phyloP scores from a whole-genome alignment of 2,888 invertebrate genomes.

The Diarsia mendica region DNA sequence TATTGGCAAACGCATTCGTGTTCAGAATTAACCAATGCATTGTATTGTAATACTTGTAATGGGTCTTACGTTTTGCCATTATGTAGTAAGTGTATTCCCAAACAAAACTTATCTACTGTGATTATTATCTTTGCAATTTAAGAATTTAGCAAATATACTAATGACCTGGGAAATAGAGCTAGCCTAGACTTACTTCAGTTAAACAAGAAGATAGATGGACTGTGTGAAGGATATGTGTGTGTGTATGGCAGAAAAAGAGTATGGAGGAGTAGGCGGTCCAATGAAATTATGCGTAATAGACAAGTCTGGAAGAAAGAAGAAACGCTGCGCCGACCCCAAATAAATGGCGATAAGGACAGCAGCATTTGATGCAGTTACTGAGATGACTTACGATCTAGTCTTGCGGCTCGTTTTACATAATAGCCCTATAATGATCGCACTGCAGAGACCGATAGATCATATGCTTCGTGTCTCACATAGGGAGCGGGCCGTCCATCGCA shows the following conservation, averaged over 20 bases:
- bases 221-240: background rate
- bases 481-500: background rate
- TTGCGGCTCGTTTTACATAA: too few relatives aligned
- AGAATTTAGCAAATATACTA: conserved; percentile 6
- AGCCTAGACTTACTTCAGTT: background rate
- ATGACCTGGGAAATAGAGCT: background rate
- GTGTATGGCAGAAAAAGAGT: background rate
- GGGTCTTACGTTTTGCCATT: conserved; percentile 43
- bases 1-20: conserved; percentile 53
- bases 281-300: background rate
- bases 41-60: conserved; percentile 58
- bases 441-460: too few relatives aligned
- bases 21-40: conserved; percentile 55
- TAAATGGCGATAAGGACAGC: too few relatives aligned
- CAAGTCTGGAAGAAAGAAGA: background rate
- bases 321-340: too few relatives aligned
- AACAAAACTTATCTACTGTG: conserved; percentile 13
- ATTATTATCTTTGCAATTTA: conserved; percentile 14
- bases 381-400: background rate
- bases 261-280: background rate
- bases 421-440: too few relatives aligned
- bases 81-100: conserved; percentile 40
- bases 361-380: background rate
- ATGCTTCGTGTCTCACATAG: too few relatives aligned
- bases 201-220: background rate